A percentile compares a stretch with the other conserved stretches of the same genome.
Evolutionary conservation across 2,797 vertebrate genomes (phyloP).

Genomic region (Sebastes alutus): DNA sequence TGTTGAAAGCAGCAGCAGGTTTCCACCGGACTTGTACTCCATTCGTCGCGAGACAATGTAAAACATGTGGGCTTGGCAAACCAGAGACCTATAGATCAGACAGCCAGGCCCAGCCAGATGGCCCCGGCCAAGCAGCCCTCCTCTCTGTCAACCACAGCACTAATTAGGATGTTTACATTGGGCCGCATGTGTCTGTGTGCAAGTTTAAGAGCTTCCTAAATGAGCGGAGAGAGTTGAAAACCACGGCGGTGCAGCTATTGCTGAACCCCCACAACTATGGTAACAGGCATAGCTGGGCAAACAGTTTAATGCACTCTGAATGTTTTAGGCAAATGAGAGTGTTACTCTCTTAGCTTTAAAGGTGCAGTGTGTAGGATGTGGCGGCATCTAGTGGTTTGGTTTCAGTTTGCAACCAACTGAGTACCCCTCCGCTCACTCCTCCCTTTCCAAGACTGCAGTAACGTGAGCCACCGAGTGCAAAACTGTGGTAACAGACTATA

Average conservation of each 20-base stretch:
- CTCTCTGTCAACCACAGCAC: conserved; percentile 51
- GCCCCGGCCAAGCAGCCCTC: conserved; percentile 45
- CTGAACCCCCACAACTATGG: neutral
- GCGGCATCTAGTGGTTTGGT: no score
- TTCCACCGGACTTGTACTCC: neutral
- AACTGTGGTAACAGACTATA: no score
- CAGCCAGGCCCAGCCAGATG: conserved; percentile 55
- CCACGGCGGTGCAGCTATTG: neutral
- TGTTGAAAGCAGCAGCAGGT: conserved; percentile 20
- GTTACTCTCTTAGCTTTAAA: neutral
- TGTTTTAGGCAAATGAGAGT: neutral
- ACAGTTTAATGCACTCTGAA: neutral
- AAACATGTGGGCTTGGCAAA: conserved; percentile 63
- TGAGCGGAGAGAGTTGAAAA: conserved; percentile 33
- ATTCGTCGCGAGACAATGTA: conserved; percentile 37
- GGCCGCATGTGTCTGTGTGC: conserved; percentile 35
- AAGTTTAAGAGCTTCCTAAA: conserved; percentile 50
- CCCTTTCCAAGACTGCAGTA: no score
- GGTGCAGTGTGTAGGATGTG: no score
- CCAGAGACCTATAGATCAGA: conserved; percentile 57
- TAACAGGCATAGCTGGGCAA: neutral
- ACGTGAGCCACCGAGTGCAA: no score
- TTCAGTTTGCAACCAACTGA: no score
- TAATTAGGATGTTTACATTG: conserved; percentile 70
- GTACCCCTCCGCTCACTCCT: no score